A percentile compares a stretch with the other conserved stretches of the same genome.
phyloP scores from a whole-genome alignment of 2,113 vertebrate genomes.

The Sakesphorus luctuosus region DNA sequence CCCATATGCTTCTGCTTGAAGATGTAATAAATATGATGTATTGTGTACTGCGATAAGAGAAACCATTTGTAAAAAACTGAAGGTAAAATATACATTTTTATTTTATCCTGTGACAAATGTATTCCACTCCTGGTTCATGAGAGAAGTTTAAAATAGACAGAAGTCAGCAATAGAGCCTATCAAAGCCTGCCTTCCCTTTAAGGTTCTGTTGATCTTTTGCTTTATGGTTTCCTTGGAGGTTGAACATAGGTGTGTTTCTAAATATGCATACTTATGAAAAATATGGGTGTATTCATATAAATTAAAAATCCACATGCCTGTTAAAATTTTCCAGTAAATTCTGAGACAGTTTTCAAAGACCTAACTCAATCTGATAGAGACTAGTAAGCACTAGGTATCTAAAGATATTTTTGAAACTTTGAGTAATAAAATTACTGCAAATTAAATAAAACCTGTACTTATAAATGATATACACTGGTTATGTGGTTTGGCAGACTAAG shows the following conservation, averaged over 20 bases:
- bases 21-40: neutral
- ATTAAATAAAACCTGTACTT: neutral
- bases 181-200: neutral
- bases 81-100: neutral
- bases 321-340: neutral
- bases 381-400: neutral
- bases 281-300: neutral
- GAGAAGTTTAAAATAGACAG: neutral
- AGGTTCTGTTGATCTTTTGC: neutral
- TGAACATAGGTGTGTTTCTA: neutral
- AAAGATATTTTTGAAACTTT: neutral
- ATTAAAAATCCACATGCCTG: neutral
- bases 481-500: neutral
- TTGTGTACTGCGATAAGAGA: neutral
- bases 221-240: neutral
- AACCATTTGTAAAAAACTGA: neutral
- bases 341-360: neutral
- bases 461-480: neutral
- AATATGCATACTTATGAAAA: neutral
- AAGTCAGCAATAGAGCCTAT: neutral
- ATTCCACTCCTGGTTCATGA: neutral
- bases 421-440: neutral
- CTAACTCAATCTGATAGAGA: neutral
- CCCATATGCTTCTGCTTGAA: neutral
- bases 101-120: neutral